Evolutionary conservation across 2,113 vertebrate genomes (phyloP).

Genomic region (Sisor rabdophorus): DNA sequence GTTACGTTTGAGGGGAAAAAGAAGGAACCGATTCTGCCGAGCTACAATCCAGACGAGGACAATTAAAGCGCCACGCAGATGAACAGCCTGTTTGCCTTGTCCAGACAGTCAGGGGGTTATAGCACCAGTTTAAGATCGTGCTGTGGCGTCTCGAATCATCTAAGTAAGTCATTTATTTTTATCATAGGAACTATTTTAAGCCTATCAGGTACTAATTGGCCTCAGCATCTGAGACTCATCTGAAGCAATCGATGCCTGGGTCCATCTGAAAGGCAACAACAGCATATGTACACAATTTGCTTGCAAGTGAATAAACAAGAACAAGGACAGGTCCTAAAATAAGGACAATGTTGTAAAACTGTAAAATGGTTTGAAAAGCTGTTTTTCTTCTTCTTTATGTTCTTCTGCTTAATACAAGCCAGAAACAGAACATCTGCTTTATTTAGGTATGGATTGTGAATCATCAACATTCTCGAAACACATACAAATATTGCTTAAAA

Average conservation of each 20-base stretch:
- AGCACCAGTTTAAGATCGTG: slow-evolving; percentile 15
- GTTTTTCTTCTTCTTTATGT: neutral
- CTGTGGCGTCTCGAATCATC: slow-evolving; percentile 25
- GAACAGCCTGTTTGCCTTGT: slow-evolving; percentile 36
- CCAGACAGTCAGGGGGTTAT: slow-evolving; percentile 36
- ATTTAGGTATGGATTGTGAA: neutral
- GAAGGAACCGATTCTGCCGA: slow-evolving; percentile 35
- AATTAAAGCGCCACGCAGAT: slow-evolving; percentile 48
- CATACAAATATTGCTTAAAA: neutral
- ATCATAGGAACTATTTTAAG: slow-evolving; percentile 31
- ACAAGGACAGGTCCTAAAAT: neutral
- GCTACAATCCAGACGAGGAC: slow-evolving; percentile 31
- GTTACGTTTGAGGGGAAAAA: slow-evolving; percentile 43
- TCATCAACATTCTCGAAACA: slow-evolving; percentile 1
- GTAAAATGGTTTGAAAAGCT: neutral
- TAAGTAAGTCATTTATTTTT: slow-evolving; percentile 31
- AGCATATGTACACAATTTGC: slow-evolving; percentile 30
- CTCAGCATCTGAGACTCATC: slow-evolving; percentile 33
- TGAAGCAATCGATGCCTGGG: slow-evolving; percentile 13
- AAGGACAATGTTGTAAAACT: neutral
- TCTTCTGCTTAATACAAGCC: neutral
- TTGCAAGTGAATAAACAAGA: slow-evolving; percentile 18
- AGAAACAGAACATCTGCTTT: neutral
- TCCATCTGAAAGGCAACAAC: slow-evolving; percentile 25
- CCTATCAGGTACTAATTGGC: slow-evolving; percentile 20